Evolutionary conservation across 2,113 vertebrate species (phyloP).

Genomic region (Xiphophorus maculatus): DNA sequence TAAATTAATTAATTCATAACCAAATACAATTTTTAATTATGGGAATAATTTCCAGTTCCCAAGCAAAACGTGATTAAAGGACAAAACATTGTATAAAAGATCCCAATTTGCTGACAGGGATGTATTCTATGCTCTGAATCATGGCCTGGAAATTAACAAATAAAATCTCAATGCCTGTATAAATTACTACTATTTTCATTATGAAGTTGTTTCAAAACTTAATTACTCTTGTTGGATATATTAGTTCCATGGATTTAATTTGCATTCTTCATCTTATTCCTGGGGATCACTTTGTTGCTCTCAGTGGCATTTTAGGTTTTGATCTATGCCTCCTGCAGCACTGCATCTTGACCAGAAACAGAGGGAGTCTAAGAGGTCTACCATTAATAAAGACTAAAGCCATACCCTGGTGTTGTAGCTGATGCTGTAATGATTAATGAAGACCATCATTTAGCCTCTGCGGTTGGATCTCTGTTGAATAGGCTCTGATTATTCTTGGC

Average conservation of each 20-base stretch:
- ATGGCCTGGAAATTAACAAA: neutral
- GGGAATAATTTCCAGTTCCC: too few relatives aligned
- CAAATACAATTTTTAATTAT: too few relatives aligned
- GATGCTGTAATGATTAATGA: conserved; percentile 71
- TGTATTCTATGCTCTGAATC: neutral
- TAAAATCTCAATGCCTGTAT: neutral
- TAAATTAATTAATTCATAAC: neutral
- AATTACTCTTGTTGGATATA: conserved; percentile 40
- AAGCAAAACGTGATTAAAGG: neutral
- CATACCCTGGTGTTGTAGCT: conserved; percentile 38
- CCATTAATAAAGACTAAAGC: conserved; percentile 63
- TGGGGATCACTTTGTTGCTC: conserved; percentile 24
- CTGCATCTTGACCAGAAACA: conserved; percentile 42
- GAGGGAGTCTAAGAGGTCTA: conserved; percentile 44
- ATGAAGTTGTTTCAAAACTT: conserved; percentile 35
- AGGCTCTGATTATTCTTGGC: conserved; percentile 68
- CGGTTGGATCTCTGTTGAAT: conserved; percentile 71
- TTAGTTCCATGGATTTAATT: conserved; percentile 18
- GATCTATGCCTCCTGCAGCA: conserved; percentile 23
- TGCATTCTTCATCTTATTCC: conserved; percentile 1
- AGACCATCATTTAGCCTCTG: conserved; percentile 43
- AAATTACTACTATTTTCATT: neutral
- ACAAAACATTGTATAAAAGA: neutral
- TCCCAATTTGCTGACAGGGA: neutral
- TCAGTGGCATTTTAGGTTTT: neutral